Evolutionary conservation across 1,140 invertebrate genomes (phyloP).

Genomic region (Drosophila sp.): DNA sequence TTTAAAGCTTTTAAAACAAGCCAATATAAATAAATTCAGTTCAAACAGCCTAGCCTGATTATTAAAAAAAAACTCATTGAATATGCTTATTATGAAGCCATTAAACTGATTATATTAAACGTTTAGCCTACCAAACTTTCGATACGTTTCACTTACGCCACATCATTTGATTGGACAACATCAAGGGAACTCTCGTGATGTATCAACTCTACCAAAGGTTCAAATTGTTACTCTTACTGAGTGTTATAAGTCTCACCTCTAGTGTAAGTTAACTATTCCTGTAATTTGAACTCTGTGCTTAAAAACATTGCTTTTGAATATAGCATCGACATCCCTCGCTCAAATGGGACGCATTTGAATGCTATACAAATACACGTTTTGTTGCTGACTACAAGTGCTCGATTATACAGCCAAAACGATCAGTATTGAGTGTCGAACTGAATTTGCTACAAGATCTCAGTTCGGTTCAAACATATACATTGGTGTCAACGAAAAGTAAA

Average conservation of each 20-base stretch:
- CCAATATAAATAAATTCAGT: too few relatives aligned
- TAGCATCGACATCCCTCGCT: slow-evolving; percentile 18
- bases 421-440: slow-evolving; percentile 38
- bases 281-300: too few relatives aligned
- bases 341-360: slow-evolving; percentile 44
- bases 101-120: background rate
- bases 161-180: background rate
- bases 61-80: background rate
- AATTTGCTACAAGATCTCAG: slow-evolving; percentile 26
- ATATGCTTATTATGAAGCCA: background rate
- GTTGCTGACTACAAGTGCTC: slow-evolving; percentile 22
- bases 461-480: slow-evolving; percentile 25
- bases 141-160: background rate
- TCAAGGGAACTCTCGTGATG: background rate
- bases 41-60: too few relatives aligned
- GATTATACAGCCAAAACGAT: slow-evolving; percentile 16
- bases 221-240: background rate
- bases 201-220: background rate
- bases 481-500: slow-evolving; percentile 35
- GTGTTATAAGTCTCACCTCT: background rate
- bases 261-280: too few relatives aligned
- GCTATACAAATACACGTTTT: slow-evolving; percentile 8
- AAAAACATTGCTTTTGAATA: background rate
- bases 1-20: too few relatives aligned
- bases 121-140: background rate